Base-by-base conservation (phyloP, 1,140 invertebrate genomes). In the Drosophila lowei region DNA sequence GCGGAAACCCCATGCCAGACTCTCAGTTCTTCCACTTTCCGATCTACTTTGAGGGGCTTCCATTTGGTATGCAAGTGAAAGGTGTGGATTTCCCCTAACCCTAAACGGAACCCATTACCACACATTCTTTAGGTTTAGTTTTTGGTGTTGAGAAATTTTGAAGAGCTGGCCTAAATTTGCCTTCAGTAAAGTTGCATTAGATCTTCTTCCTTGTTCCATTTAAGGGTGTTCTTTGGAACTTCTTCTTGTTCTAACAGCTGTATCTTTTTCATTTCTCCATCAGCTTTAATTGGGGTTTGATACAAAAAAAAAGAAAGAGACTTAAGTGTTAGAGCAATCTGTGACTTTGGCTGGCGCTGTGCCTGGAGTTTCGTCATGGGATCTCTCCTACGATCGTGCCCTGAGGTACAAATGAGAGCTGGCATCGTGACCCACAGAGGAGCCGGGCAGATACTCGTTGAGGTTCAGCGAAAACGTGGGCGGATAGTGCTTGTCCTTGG, bases 361-460 rank as follows among this genome's bases (percentile, higher is more conserved):
- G 23, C 18, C 18, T 18, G 18, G 18, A 18, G 18, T 18, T 18
- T 18, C 18, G 18, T 23, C 23, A 4, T 23, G 23, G 23, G 23
- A 25, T 25, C 23, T 25, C 3, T 25, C 23, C 49, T 84, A 90
- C n/a, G 89, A 52, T 48, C 89, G 74, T 46, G 68, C 48, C 55
- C 89, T 66, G 3, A 83, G 49, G 41, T 83, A 89, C 11, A 79
- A 18, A 6, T 85, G 81, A 0, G 70, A 30, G 5, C 62, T 57
- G 2, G 15, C 44, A 46, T 78, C 81, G 21, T 83, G 72, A 0
- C 55, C 54, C 13, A 60, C 43, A 1, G 70, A 38, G 15, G 38
- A 42, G 38, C 44, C 57, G 0, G 90, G 90, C 53, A 91, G 42
- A 58, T 91, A 91, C 48, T 91, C 90, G 46, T 90, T 84, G 0